Base-by-base conservation (phyloP, 2,888 invertebrate species). In the Hedychridium roseum region DNA sequence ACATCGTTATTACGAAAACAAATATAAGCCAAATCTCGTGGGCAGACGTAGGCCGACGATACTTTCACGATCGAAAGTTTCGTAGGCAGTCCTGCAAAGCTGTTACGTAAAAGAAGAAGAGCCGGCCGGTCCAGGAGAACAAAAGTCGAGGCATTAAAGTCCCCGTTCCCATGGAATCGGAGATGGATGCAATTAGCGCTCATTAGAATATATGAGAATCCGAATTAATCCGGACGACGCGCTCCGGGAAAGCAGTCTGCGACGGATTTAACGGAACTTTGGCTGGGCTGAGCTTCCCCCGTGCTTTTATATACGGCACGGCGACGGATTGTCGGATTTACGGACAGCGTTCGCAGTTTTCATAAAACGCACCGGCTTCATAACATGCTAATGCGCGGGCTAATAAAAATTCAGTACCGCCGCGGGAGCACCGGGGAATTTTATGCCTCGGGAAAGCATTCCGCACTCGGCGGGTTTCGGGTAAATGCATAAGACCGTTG, bases 301-400 rank as follows among this genome's bases (percentile, higher is more conserved):
- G n/a, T n/a, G n/a, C n/a, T n/a, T n/a, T n/a, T n/a, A n/a, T n/a
- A n/a, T n/a, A n/a, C n/a, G n/a, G n/a, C n/a, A n/a, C 27, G 34
- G 6, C 31, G 36, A n/a, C 27, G 30, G 20, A 31, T 35, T 27
- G 35, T 46, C 45, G 43, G 45, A 51, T 46, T 54, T 31, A 40
- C 39, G 48, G 41, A 48, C 42, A 32, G 36, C 42, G 30, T 36
- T 34, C 17, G 27, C 26, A 20, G 40, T 50, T 47, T 36, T 54
- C 47, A 45, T 54, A 48, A 57, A 57, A 50, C 50, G 42, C 39
- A 44, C 43, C 40, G 40, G 43, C 43, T 40, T 58, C 57, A 58
- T 58, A 58, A 58, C 54, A 58, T 58, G 58, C 57, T 58, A 57
- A 58, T 58, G 32, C 32, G n/a, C 20, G 28, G 30, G 26, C 31